phyloP scores from a whole-genome alignment of 2,888 invertebrate genomes.

The Sarcophaga variegata region DNA sequence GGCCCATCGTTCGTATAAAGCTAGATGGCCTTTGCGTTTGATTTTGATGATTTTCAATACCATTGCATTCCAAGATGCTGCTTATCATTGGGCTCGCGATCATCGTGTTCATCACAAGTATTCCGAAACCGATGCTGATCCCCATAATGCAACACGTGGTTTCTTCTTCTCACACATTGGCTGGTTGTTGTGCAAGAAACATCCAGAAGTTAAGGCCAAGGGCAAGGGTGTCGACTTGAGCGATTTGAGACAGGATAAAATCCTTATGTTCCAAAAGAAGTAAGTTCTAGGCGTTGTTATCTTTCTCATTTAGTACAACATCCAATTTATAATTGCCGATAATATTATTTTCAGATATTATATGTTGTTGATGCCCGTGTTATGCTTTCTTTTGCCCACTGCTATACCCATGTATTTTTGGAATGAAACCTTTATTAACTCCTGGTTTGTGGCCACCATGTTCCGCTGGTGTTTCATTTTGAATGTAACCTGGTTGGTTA shows the following conservation, averaged over 20 bases:
- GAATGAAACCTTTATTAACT: constrained; percentile 87
- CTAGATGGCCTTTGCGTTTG: constrained; percentile 92
- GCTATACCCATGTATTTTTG: constrained; percentile 89
- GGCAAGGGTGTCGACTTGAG: constrained; percentile 93
- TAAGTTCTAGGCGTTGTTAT: constrained; percentile 87
- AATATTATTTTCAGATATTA: constrained; percentile 85
- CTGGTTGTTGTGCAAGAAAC: constrained; percentile 95
- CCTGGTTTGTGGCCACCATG: constrained; percentile 87
- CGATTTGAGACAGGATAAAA: constrained; percentile 91
- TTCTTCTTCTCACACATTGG: constrained; percentile 98
- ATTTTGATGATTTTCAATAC: constrained; percentile 92
- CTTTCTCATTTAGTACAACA: constrained; percentile 81
- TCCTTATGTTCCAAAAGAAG: constrained; percentile 94
- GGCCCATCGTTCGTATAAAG: constrained; percentile 98
- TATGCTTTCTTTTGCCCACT: constrained; percentile 91
- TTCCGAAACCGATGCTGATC: constrained; percentile 96
- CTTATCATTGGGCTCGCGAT: constrained; percentile 90
- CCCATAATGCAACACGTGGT: constrained; percentile 94
- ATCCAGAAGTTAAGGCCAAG: constrained; percentile 93
- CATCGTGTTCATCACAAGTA: constrained; percentile 96
- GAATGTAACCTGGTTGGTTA: constrained; percentile 95
- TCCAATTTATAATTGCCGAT: background rate
- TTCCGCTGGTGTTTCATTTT: constrained; percentile 91
- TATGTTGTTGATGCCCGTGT: constrained; percentile 87
- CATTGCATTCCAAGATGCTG: constrained; percentile 93